phyloP scores from a whole-genome alignment of 2,888 invertebrate species.

The Melanchra persicariae region DNA sequence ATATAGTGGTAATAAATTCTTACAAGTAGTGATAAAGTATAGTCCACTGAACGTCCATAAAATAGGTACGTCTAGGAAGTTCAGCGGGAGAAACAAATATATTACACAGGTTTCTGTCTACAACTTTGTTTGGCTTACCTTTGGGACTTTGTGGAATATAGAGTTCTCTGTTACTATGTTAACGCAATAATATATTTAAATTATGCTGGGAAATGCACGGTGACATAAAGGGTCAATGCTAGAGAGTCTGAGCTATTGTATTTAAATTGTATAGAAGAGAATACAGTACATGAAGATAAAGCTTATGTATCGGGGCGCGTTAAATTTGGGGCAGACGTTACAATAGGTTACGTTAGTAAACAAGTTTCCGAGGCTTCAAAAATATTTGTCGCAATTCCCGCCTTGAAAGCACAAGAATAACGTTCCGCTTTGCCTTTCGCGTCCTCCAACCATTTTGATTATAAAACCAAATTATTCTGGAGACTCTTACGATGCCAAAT shows the following conservation, averaged over 20 bases:
- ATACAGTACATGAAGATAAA: background rate
- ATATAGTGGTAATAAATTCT: constrained; percentile 41
- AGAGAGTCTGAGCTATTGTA: constrained; percentile 9
- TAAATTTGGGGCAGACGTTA: background rate
- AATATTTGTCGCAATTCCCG: constrained; percentile 1
- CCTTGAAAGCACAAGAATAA: background rate
- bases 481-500: constrained; percentile 37
- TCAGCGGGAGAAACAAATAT: constrained; percentile 33
- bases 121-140: constrained; percentile 30
- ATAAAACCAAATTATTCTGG: constrained; percentile 43
- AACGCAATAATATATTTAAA: constrained; percentile 43
- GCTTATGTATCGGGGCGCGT: background rate
- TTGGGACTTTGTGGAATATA: constrained; percentile 37
- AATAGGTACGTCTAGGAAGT: constrained; percentile 15
- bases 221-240: constrained; percentile 5
- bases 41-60: constrained; percentile 12
- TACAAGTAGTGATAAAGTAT: constrained; percentile 19
- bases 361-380: background rate
- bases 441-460: constrained; percentile 34
- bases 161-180: constrained; percentile 33
- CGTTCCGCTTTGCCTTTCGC: background rate
- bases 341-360: background rate
- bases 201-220: constrained; percentile 12
- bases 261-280: background rate
- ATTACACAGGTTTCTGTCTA: constrained; percentile 24